Evolutionary conservation across 1,140 invertebrate genomes (phyloP).

Genomic region (Lithobius niger): DNA sequence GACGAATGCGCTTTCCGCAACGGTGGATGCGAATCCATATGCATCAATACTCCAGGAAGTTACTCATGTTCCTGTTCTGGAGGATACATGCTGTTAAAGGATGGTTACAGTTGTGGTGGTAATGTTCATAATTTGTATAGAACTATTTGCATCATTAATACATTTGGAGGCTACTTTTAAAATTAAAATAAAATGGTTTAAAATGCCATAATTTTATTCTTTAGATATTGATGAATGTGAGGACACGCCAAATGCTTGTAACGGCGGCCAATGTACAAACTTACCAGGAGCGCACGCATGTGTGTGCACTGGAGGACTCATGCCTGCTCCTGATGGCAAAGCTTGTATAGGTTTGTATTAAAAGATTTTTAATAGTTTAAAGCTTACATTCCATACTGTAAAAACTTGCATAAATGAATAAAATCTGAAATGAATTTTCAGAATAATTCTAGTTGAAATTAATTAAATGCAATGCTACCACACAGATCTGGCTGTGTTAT

Average conservation of each 20-base stretch:
- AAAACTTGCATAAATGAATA: background rate
- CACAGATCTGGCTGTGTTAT: no score
- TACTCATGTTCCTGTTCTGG: conserved; percentile 25
- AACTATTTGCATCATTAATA: background rate
- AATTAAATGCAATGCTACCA: no score
- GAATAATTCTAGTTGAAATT: background rate
- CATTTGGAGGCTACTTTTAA: background rate
- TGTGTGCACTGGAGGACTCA: conserved; percentile 57
- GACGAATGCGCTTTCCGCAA: conserved; percentile 48
- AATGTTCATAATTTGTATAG: background rate
- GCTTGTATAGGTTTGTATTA: conserved; percentile 50
- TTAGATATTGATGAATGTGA: conserved; percentile 55
- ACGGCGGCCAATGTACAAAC: conserved; percentile 68
- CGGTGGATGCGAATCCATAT: conserved; percentile 49
- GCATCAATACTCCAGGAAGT: conserved; percentile 44
- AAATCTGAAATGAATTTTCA: background rate
- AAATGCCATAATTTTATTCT: background rate
- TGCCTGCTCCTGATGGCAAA: conserved; percentile 48
- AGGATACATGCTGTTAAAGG: conserved; percentile 33
- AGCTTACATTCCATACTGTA: background rate
- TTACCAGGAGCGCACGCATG: conserved; percentile 60
- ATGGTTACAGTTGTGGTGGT: conserved; percentile 29
- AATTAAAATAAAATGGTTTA: background rate
- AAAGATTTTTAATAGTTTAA: background rate
- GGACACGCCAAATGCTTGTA: conserved; percentile 63